These are phyloP conservation scores for Campaea margaritaria DNA, from an alignment of 2,888 invertebrate genomes.

Conservation along the genomic window DNA sequence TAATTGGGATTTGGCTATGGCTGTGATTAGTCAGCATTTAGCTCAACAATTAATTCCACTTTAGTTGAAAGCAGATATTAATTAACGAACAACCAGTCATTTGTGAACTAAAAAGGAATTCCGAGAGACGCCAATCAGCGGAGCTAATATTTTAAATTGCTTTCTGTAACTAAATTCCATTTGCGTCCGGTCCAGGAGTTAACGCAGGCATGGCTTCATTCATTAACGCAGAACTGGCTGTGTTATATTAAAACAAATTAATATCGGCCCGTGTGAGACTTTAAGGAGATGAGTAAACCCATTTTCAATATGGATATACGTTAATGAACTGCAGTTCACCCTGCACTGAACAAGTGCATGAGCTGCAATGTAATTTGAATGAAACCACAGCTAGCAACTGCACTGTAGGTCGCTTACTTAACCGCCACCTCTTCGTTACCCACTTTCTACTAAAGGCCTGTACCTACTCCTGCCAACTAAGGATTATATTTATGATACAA, in stretches of 20 bases:
- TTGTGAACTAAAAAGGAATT: not conserved
- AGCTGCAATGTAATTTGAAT: too few species aligned
- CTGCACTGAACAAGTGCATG: too few species aligned
- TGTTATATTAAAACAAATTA: not conserved
- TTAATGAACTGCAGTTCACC: too few species aligned
- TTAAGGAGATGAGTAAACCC: too few species aligned
- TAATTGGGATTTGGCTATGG: too few species aligned
- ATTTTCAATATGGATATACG: too few species aligned
- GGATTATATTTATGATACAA: not conserved
- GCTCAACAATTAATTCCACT: slow-evolving; percentile 9
- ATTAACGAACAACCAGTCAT: not conserved
- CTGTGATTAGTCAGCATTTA: slow-evolving; percentile 2
- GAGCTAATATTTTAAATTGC: slow-evolving; percentile 2
- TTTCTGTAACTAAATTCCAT: not conserved
- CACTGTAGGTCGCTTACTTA: not conserved
- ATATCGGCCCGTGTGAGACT: too few species aligned
- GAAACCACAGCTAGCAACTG: not conserved
- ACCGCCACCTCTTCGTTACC: not conserved
- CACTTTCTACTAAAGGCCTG: not conserved
- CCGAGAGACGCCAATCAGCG: not conserved
- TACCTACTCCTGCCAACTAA: not conserved
- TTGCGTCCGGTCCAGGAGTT: not conserved
- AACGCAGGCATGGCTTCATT: too few species aligned
- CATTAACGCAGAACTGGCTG: too few species aligned
- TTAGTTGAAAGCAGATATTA: not conserved